A percentile compares a stretch with the other conserved stretches of the same genome.
These are phyloP conservation scores for Clinocottus analis DNA, from an alignment of 2,113 vertebrate genomes.

Conservation along the genomic window DNA sequence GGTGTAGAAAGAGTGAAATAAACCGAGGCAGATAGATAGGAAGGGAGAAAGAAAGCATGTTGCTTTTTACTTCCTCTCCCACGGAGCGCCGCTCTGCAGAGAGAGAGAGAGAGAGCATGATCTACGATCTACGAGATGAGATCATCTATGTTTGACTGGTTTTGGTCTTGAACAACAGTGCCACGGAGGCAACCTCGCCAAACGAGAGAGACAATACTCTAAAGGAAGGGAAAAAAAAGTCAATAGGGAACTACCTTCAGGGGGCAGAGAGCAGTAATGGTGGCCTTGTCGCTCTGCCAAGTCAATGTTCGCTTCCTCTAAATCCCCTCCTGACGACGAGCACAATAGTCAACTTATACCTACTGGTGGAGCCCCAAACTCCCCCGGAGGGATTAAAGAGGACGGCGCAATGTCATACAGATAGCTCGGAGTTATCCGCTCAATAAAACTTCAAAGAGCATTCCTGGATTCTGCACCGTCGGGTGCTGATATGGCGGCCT, in stretches of 20 bases:
- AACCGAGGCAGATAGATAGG: constrained; percentile 5
- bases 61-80: constrained; percentile 47
- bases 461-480: constrained; percentile 66
- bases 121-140: constrained; percentile 60
- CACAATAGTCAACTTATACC: constrained; percentile 71
- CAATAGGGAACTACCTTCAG: constrained; percentile 47
- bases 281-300: constrained; percentile 58
- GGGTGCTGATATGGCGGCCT: constrained; percentile 60
- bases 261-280: constrained; percentile 44
- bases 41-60: background rate
- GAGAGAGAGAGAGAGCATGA: constrained; percentile 7
- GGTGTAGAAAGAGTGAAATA: constrained; percentile 27
- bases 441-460: constrained; percentile 80
- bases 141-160: constrained; percentile 57
- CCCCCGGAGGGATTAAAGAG: constrained; percentile 55
- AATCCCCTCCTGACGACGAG: constrained; percentile 64
- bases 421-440: constrained; percentile 74
- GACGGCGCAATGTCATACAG: constrained; percentile 64
- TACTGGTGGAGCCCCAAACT: constrained; percentile 52
- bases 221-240: constrained; percentile 33
- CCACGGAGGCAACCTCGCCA: constrained; percentile 41
- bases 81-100: constrained; percentile 49
- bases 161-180: constrained; percentile 39
- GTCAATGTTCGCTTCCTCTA: constrained; percentile 61
- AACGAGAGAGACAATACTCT: constrained; percentile 35